phyloP scores from a whole-genome alignment of 1,140 invertebrate genomes.

The Aphelenchoides besseyi region DNA sequence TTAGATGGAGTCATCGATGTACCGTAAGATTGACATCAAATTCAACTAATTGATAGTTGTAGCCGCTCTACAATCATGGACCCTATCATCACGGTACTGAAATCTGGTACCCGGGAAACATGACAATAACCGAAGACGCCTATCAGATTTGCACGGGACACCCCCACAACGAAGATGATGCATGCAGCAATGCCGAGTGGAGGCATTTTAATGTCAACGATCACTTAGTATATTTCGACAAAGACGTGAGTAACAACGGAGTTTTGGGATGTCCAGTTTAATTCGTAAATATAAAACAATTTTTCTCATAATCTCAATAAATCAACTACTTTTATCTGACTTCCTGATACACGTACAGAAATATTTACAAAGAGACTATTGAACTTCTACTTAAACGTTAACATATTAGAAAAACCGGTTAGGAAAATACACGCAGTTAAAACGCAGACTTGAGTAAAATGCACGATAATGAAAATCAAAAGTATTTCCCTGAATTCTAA shows the following conservation, averaged over 20 bases:
- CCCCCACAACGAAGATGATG: conserved; percentile 45
- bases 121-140: conserved; percentile 19
- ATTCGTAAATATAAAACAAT: no score
- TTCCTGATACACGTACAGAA: no score
- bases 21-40: neutral
- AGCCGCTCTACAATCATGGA: conserved; percentile 37
- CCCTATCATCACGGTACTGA: conserved; percentile 54
- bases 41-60: neutral
- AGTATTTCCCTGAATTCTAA: no score
- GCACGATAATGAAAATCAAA: no score
- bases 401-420: no score
- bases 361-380: no score
- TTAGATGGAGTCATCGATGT: conserved; percentile 12
- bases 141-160: conserved; percentile 36
- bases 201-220: conserved; percentile 46
- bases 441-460: no score
- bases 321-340: no score
- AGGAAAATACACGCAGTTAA: no score
- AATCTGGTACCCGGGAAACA: conserved; percentile 44
- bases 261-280: conserved; percentile 33
- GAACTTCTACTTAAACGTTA: no score
- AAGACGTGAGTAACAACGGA: conserved; percentile 40
- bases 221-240: conserved; percentile 48
- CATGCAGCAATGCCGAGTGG: conserved; percentile 42
- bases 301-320: no score